Evolutionary conservation across 1,140 invertebrate species (phyloP), one percentile per base, ranked within the genome.

Genomic region (Pogonognathellus flavescens): DNA sequence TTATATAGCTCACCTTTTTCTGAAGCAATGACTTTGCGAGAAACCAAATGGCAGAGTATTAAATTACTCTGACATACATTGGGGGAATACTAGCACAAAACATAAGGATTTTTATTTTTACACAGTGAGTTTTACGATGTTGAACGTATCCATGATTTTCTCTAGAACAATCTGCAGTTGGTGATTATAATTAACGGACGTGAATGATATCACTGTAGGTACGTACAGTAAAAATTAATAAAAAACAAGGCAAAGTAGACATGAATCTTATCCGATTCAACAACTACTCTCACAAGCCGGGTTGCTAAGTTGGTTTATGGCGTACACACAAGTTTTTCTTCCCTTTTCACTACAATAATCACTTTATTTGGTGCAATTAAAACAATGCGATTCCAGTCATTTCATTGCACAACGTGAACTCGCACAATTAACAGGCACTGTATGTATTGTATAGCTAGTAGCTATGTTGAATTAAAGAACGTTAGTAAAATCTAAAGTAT

Each of bases 41-140:
- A 76, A 66, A 76, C 70, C 70, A 76, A 76, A 76, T 76, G 70
- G 70, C 70, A 76, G 70, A 76, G 70, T 76, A 76, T 76, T 31
- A 76, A 76, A 76, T 76, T 7, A 76, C 70, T 76, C 70, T 76
- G 70, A 76, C 70, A 76, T 50, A 31, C 14, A 76, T 66, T 25
- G 62, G n/a, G n/a, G n/a, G 70, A n/a, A 50, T 41, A 41, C 31
- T 70, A 76, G 31, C 16, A 76, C 70, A 76, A 49, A 50, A 50
- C 25, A 66, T 25, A 13, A 66, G 22, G 22, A 25, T 66, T 66
- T 66, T 25, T 60, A 20, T 60, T 66, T 66, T 25, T 66, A 14
- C 62, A 66, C 62, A 22, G 62, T 13, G 25, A 14, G 62, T 66
- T 66, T 66, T 66, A 66, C 25, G 22, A 31, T 66, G 20, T 25